phyloP scores from a whole-genome alignment of 35 echinoderm and acorn worm species.

The Ophioderma brevispina region DNA sequence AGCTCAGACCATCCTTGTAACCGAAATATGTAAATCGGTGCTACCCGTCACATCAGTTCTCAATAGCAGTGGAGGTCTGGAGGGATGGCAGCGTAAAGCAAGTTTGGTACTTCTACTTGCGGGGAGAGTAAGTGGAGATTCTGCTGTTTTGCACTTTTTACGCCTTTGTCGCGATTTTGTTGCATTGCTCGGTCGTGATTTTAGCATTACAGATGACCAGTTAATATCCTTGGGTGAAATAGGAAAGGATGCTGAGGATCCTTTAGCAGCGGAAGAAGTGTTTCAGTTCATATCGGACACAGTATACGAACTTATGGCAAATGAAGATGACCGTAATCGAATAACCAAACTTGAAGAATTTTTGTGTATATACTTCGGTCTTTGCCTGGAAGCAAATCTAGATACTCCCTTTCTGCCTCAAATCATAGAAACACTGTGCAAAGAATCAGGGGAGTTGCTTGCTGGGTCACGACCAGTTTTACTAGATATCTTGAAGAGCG shows the following conservation, averaged over 20 bases:
- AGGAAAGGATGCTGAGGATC: not conserved
- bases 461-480: constrained; percentile 24
- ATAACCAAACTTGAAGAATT: not conserved
- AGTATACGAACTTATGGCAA: not conserved
- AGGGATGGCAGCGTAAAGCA: not conserved
- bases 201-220: not conserved
- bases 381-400: constrained; percentile 19
- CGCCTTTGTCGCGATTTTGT: constrained; percentile 38
- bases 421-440: not conserved
- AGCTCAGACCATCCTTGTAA: not conserved
- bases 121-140: not conserved
- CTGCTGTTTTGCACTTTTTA: constrained; percentile 13
- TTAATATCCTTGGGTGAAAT: not conserved
- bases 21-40: constrained; percentile 1
- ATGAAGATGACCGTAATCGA: not conserved
- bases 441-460: not conserved
- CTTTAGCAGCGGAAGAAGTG: constrained; percentile 14
- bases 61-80: not conserved
- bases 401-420: constrained; percentile 16
- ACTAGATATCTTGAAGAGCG: constrained; percentile 2
- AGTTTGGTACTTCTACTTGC: constrained; percentile 11
- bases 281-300: constrained; percentile 1
- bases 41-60: not conserved
- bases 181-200: not conserved
- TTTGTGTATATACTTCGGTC: constrained; percentile 22